phyloP scores from a whole-genome alignment of 2,113 vertebrate species.

The Tichodroma muraria region DNA sequence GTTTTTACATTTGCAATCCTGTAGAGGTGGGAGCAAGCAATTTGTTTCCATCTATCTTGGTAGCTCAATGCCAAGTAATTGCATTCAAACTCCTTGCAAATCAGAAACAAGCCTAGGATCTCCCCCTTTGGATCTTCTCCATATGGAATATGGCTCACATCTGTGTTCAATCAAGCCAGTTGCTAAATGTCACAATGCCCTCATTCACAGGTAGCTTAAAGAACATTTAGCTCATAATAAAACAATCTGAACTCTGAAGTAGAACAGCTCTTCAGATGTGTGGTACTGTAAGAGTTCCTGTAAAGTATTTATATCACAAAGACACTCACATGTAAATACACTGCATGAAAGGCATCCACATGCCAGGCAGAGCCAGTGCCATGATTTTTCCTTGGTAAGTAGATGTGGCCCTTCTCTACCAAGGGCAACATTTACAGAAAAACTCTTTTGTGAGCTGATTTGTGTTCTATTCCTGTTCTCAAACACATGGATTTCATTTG shows the following conservation, averaged over 20 bases:
- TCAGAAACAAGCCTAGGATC: slow-evolving; percentile 21
- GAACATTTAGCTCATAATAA: slow-evolving; percentile 72
- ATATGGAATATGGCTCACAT: slow-evolving; percentile 65
- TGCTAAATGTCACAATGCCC: slow-evolving; percentile 74
- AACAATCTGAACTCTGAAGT: slow-evolving; percentile 62
- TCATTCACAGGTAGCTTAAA: slow-evolving; percentile 76
- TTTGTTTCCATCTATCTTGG: not conserved
- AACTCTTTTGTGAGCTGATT: slow-evolving; percentile 45
- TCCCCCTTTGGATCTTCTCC: slow-evolving; percentile 53
- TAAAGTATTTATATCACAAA: slow-evolving; percentile 16
- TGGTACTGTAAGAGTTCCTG: slow-evolving; percentile 25
- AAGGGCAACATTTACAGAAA: slow-evolving; percentile 23
- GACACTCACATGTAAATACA: not conserved
- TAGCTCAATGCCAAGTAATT: not conserved
- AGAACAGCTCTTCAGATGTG: slow-evolving; percentile 38
- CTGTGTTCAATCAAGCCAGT: slow-evolving; percentile 69
- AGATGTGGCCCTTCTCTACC: not conserved
- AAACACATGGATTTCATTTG: slow-evolving; percentile 56
- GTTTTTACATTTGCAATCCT: not conserved
- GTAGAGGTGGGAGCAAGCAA: not conserved
- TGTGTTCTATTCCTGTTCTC: not conserved
- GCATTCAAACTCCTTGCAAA: slow-evolving; percentile 32
- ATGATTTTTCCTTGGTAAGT: not conserved
- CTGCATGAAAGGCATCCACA: not conserved
- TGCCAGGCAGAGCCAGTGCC: not conserved